Percentiles rank a stretch among this genome's conserved stretches.
Conservation (phyloP, 2,888 invertebrate genomes). For the Frankliniella fusca region DNA sequence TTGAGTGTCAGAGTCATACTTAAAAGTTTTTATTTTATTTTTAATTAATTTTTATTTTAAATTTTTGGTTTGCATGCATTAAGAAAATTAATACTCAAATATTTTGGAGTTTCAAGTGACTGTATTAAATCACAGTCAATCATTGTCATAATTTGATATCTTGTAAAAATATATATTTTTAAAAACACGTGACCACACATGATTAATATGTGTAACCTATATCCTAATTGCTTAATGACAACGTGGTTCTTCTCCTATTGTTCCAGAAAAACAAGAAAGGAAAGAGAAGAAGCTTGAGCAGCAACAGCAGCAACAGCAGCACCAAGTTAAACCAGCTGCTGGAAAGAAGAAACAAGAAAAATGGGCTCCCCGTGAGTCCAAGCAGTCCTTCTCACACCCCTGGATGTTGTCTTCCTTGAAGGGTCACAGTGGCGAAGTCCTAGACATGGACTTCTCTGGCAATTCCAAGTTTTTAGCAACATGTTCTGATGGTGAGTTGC, state of each 20-base stretch:
- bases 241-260: not conserved
- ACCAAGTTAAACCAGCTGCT: conserved; percentile 44
- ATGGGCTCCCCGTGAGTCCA: conserved; percentile 43
- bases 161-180: not conserved
- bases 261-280: not conserved
- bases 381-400: conserved; percentile 61
- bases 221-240: too few species aligned
- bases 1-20: too few species aligned
- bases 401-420: conserved; percentile 78
- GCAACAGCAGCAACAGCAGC: not conserved
- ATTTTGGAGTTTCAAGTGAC: not conserved
- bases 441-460: conserved; percentile 74
- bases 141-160: not conserved
- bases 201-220: not conserved
- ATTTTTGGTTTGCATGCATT: not conserved
- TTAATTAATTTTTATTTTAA: not conserved
- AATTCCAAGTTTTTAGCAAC: conserved; percentile 83
- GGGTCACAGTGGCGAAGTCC: conserved; percentile 71
- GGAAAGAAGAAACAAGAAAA: conserved; percentile 47
- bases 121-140: not conserved
- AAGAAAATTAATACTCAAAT: not conserved
- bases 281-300: not conserved
- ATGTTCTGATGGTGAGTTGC: conserved; percentile 72
- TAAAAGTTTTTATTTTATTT: not conserved
- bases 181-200: too few species aligned